Evolutionary conservation across 2,113 vertebrate genomes (phyloP), one percentile per base, ranked within the genome.

Genomic region (Semnornis frantzii): DNA sequence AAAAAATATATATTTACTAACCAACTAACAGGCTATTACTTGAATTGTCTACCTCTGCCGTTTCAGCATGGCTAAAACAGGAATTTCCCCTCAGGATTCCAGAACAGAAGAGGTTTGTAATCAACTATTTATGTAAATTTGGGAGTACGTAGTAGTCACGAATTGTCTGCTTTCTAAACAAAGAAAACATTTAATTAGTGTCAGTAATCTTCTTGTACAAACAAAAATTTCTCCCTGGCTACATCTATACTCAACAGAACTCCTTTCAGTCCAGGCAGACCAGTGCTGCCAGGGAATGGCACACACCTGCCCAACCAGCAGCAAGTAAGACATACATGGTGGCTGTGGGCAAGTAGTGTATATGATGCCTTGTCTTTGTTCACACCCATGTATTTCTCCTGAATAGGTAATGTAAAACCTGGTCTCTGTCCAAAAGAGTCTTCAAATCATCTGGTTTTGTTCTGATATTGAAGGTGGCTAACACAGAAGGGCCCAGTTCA

Each of bases 1-100:
- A 93, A 85, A 66, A 94, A 39, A 39, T 9, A 39, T n/a, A 79
- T 95, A 92, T 96, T 93, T 90, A 95, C 90, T 90, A 96, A 83
- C 57, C 1, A 23, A 93, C 85, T 93, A 94, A 75, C 76, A 54
- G 83, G 62, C 73, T 80, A 95, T 94, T 96, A 96, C 82, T 80
- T 81, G 85, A 94, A 94, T 94, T 91, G 87, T 93, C 70, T 93
- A 78, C 65, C 66, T 90, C 76, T 88, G 70, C 78, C 82, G 84
- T 95, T 95, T 94, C 80, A 86, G 80, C 77, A 50, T 8, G 4
- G 37, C 70, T 89, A 65, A 88, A 95, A 93, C 11, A 84, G 48
- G 80, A 88, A 92, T 92, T 77, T 58, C 44, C 18, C 74, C 62
- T 90, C 82, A 81, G 76, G 42, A 23, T 91, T 94, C 59, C 62